A percentile compares a stretch with the other conserved stretches of the same genome.
phyloP scores from a whole-genome alignment of 2,113 vertebrate species.

The Aldabrachelys gigantea region DNA sequence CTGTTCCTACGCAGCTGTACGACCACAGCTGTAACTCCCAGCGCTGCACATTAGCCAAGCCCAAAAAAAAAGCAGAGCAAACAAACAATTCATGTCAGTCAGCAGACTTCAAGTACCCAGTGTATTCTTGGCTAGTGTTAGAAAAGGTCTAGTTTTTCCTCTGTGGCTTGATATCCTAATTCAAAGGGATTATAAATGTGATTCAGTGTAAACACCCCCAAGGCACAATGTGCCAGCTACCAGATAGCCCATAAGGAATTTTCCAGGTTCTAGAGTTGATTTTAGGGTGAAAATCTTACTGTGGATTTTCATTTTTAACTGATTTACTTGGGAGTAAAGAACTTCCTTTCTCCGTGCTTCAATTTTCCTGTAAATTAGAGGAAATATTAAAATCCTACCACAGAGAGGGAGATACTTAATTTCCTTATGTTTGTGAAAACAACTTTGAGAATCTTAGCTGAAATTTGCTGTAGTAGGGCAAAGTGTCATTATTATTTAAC shows the following conservation, averaged over 20 bases:
- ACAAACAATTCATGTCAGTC: neutral
- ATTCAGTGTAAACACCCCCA: neutral
- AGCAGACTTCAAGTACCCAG: neutral
- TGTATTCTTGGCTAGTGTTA: neutral
- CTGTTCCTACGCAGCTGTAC: too few relatives aligned
- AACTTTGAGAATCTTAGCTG: neutral
- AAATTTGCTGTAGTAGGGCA: neutral
- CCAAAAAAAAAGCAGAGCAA: neutral
- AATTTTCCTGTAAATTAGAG: neutral
- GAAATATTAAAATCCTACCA: neutral
- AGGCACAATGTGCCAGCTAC: neutral
- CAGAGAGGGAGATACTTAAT: neutral
- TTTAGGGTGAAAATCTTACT: neutral
- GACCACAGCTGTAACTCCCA: too few relatives aligned
- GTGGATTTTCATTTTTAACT: neutral
- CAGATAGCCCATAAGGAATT: neutral
- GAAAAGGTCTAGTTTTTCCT: neutral
- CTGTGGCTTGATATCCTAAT: neutral
- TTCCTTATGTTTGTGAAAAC: neutral
- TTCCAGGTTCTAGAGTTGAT: neutral
- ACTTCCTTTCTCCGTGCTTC: neutral
- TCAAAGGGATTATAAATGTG: neutral
- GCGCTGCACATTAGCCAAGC: too few relatives aligned
- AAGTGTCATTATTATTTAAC: neutral
- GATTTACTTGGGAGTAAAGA: neutral